Percentiles rank a stretch among this genome's conserved stretches.
phyloP scores from a whole-genome alignment of 2,113 vertebrate species.

The Oncorhynchus keta region DNA sequence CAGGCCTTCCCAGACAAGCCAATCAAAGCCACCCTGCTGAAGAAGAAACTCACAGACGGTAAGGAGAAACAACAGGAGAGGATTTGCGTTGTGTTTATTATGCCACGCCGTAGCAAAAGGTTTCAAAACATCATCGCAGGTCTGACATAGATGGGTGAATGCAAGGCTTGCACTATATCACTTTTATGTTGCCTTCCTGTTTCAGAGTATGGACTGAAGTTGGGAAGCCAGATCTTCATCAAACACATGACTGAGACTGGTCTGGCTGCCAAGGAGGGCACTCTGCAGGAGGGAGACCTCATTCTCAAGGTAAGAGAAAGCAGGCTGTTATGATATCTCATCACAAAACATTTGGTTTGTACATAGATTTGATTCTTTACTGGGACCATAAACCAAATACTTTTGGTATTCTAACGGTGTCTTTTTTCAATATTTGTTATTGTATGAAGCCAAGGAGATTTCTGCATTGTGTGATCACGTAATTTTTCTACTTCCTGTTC shows the following conservation, averaged over 20 bases:
- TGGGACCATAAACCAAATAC: background rate
- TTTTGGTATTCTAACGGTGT: background rate
- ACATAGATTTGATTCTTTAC: too few relatives aligned
- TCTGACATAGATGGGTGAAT: background rate
- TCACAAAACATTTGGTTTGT: background rate
- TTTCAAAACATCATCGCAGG: background rate
- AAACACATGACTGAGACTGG: conserved; percentile 91
- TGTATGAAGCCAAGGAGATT: background rate
- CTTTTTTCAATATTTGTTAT: background rate
- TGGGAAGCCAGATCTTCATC: conserved; percentile 97
- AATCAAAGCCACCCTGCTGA: conserved; percentile 80
- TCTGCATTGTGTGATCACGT: too few relatives aligned
- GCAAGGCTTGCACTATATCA: background rate
- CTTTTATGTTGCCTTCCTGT: background rate
- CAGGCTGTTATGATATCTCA: too few relatives aligned
- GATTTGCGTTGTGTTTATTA: too few relatives aligned
- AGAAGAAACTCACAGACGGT: conserved; percentile 84
- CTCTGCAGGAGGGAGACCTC: conserved; percentile 91
- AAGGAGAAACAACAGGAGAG: conserved; percentile 21
- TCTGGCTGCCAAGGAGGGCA: conserved; percentile 80
- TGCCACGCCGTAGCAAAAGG: background rate
- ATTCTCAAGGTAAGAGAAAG: conserved; percentile 83
- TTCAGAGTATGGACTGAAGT: conserved; percentile 92
- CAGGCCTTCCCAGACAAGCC: conserved; percentile 73
- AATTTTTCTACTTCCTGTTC: conserved; percentile 4